phyloP scores from a whole-genome alignment of 1,140 invertebrate genomes.

The Epicauta chinensis region DNA sequence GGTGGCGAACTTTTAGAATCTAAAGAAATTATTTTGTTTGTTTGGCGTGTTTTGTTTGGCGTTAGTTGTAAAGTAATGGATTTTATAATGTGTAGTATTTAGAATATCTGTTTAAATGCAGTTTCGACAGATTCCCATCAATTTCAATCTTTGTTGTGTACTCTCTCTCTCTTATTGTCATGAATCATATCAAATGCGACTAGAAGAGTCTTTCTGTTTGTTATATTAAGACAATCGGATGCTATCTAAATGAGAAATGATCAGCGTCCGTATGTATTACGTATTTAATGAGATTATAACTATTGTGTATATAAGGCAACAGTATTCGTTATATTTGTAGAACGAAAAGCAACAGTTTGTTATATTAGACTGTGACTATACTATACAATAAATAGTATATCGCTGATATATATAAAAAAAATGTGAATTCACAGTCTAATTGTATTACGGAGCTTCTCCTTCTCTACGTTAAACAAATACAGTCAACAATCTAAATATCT shows the following conservation, averaged over 20 bases:
- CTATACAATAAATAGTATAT: not conserved
- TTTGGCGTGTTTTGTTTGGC: too few relatives aligned
- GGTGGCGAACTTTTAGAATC: too few relatives aligned
- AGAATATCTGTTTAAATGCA: too few relatives aligned
- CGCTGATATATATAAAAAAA: not conserved
- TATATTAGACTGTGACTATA: slow-evolving; percentile 5
- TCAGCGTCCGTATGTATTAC: slow-evolving; percentile 5
- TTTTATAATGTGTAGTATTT: too few relatives aligned
- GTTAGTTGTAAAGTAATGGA: too few relatives aligned
- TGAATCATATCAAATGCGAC: too few relatives aligned
- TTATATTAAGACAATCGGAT: not conserved
- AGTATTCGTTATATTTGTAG: not conserved
- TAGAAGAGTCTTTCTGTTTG: too few relatives aligned
- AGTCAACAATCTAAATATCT: slow-evolving; percentile 16
- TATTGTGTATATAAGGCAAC: slow-evolving; percentile 7
- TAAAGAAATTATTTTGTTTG: too few relatives aligned
- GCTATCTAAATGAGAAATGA: slow-evolving; percentile 2
- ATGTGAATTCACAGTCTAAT: slow-evolving; percentile 6
- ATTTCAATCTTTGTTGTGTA: too few relatives aligned
- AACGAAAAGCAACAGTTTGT: slow-evolving; percentile 16
- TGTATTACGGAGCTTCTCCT: not conserved
- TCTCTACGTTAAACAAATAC: not conserved
- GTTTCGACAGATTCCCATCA: too few relatives aligned
- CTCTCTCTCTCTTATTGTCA: too few relatives aligned
- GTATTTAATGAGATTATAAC: slow-evolving; percentile 13